Conservation (phyloP, 2,113 vertebrate species). For the Mugil cephalus region DNA sequence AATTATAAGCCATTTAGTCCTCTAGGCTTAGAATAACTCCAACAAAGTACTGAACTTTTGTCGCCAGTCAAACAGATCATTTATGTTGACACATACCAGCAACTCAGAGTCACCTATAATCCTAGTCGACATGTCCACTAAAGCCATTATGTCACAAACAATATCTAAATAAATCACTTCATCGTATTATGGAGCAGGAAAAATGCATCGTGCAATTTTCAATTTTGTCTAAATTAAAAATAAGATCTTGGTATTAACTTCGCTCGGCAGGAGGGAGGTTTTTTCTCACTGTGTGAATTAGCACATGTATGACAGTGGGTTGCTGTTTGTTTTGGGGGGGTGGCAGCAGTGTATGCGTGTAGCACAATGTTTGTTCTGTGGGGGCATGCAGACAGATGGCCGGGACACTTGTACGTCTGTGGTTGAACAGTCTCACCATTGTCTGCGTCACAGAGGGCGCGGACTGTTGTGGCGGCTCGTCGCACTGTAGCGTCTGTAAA, state of each 20-base stretch:
- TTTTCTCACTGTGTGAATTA: slow-evolving; percentile 11
- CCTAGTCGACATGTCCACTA: too few relatives aligned
- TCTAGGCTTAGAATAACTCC: too few relatives aligned
- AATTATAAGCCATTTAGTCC: too few relatives aligned
- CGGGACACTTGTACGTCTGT: slow-evolving; percentile 79
- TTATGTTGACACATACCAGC: too few relatives aligned
- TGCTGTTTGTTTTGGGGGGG: slow-evolving; percentile 42
- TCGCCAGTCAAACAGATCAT: too few relatives aligned
- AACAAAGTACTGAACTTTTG: too few relatives aligned
- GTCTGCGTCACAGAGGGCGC: slow-evolving; percentile 72
- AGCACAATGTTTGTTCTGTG: slow-evolving; percentile 85
- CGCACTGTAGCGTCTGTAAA: slow-evolving; percentile 79
- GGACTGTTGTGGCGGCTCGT: slow-evolving; percentile 76
- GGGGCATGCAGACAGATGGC: slow-evolving; percentile 84
- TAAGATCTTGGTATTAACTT: not conserved
- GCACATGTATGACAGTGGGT: slow-evolving; percentile 44
- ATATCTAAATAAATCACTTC: not conserved
- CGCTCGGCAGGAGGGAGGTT: not conserved
- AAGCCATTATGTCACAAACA: too few relatives aligned
- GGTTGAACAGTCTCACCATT: slow-evolving; percentile 80
- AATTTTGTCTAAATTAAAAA: not conserved
- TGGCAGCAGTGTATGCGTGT: slow-evolving; percentile 41
- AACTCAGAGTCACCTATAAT: too few relatives aligned
- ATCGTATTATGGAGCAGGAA: too few relatives aligned
- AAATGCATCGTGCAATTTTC: not conserved